A percentile compares a stretch with the other conserved stretches of the same genome.
Evolutionary conservation across 2,113 vertebrate genomes (phyloP).

Genomic region (Prionailurus viverrinus): DNA sequence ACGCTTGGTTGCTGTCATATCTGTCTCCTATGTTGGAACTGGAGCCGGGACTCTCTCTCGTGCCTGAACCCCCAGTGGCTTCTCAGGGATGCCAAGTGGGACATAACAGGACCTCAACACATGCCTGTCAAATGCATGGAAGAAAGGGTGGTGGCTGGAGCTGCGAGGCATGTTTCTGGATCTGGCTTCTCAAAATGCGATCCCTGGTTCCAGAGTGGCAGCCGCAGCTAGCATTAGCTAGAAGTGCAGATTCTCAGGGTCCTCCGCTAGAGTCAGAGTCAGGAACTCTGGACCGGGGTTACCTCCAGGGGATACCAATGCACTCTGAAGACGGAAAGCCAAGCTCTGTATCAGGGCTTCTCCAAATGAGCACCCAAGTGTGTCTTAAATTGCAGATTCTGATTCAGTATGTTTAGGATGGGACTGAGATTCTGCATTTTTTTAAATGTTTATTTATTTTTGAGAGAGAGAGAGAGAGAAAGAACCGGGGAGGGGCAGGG

Average conservation of each 20-base stretch:
- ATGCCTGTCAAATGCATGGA: background rate
- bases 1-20: background rate
- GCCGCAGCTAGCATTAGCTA: background rate
- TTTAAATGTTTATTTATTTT: too few species aligned
- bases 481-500: too few species aligned
- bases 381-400: background rate
- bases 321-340: background rate
- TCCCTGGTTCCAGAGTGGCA: rapidly evolving
- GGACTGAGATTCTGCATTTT: background rate
- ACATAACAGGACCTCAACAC: background rate
- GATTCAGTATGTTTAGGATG: background rate
- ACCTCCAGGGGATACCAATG: background rate
- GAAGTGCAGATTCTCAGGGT: background rate
- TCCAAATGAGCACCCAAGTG: background rate
- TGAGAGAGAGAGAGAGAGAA: too few species aligned
- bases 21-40: background rate
- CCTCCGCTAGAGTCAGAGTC: background rate
- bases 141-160: background rate
- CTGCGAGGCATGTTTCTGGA: background rate
- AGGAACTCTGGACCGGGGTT: background rate
- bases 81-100: background rate
- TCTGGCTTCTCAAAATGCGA: background rate
- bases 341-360: background rate
- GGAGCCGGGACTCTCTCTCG: background rate
- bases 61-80: background rate